A percentile compares a stretch with the other conserved stretches of the same genome.
These are phyloP conservation scores for Anomalospiza imberbis DNA, from an alignment of 2,797 vertebrate genomes.

Conservation along the genomic window DNA sequence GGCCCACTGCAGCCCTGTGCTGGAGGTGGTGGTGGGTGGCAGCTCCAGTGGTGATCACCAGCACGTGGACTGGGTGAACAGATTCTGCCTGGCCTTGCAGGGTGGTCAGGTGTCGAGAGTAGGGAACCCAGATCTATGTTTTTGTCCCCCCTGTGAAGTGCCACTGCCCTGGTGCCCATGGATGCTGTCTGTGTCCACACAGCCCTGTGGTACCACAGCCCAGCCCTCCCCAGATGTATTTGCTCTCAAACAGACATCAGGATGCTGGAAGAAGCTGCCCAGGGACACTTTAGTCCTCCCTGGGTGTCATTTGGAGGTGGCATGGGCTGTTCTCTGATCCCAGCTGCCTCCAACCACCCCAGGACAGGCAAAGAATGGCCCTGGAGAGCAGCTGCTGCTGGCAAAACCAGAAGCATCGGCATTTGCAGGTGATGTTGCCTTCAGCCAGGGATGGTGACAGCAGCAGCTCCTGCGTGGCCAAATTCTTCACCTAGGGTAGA, in stretches of 20 bases:
- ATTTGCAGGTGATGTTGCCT: neutral
- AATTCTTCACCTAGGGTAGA: neutral
- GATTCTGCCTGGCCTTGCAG: neutral
- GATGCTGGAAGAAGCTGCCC: neutral
- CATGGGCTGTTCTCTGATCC: neutral
- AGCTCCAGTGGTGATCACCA: rapidly evolving
- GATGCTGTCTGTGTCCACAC: neutral
- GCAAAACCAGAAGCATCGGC: neutral
- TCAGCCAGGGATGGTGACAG: neutral
- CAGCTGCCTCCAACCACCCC: neutral
- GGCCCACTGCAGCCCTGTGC: rapidly evolving
- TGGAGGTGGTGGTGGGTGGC: neutral
- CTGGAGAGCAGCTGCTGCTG: neutral
- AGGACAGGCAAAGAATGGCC: neutral
- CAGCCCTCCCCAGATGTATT: neutral
- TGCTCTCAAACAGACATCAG: neutral
- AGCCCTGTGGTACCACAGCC: neutral
- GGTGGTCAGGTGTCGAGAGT: neutral
- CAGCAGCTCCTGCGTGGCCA: neutral
- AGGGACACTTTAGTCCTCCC: neutral
- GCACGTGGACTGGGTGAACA: rapidly evolving
- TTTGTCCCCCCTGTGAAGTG: rapidly evolving
- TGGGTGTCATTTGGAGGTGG: neutral
- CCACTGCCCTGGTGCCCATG: neutral
- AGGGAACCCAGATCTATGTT: neutral